Percentiles rank a stretch among this genome's conserved stretches.
These are phyloP conservation scores for Caenorhabditis sp. DNA, from an alignment of 2,888 invertebrate genomes.

Conservation along the genomic window DNA sequence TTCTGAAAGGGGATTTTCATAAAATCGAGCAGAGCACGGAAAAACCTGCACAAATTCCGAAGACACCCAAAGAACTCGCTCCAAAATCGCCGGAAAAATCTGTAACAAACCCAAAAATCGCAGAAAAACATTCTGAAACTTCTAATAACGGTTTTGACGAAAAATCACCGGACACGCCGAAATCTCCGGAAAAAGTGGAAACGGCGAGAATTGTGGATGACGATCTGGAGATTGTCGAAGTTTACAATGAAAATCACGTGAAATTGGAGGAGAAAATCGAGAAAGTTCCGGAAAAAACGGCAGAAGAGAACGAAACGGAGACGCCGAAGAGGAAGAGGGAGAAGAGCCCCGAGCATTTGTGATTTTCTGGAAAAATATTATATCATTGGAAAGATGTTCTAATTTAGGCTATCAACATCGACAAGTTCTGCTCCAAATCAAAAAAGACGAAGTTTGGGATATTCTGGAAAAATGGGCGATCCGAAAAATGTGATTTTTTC, in stretches of 20 bases:
- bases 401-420: conserved; percentile 1
- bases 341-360: conserved; percentile 10
- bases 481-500: conserved; percentile 16
- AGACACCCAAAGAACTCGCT: neutral
- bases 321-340: conserved; percentile 23
- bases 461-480: conserved; percentile 35
- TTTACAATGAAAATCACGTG: neutral
- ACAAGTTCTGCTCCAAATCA: conserved; percentile 22
- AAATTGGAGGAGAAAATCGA: neutral
- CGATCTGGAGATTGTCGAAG: neutral
- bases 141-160: too few relatives aligned
- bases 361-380: neutral
- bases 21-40: neutral
- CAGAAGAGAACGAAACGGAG: neutral
- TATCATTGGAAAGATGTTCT: too few relatives aligned
- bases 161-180: neutral
- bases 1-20: conserved; percentile 1
- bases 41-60: neutral
- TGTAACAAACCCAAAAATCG: neutral
- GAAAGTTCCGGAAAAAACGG: neutral
- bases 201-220: too few relatives aligned
- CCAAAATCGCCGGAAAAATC: neutral
- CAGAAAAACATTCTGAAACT: conserved; percentile 1
- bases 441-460: conserved; percentile 50
- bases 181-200: neutral